These are phyloP conservation scores for Cheirogaleus medius DNA, from an alignment of 2,113 vertebrate species.

Conservation along the genomic window DNA sequence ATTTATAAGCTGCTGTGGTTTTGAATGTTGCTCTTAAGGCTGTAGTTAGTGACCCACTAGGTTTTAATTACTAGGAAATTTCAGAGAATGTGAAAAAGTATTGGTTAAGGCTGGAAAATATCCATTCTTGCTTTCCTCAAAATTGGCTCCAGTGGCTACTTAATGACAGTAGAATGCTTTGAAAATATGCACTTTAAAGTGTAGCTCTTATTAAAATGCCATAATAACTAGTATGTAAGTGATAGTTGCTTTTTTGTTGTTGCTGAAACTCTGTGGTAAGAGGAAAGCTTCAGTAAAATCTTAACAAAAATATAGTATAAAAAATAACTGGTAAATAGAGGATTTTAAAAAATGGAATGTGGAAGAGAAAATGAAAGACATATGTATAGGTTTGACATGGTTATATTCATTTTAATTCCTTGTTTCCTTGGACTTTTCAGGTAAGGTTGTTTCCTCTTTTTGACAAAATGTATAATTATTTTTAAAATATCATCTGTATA, in stretches of 20 bases:
- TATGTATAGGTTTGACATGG: background rate
- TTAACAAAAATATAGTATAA: conserved; percentile 45
- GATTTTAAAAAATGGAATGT: background rate
- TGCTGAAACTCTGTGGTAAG: conserved; percentile 47
- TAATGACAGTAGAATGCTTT: conserved; percentile 56
- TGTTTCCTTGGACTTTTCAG: conserved; percentile 7
- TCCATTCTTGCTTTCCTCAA: conserved; percentile 54
- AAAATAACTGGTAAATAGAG: conserved; percentile 7
- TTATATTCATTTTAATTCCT: conserved; percentile 33
- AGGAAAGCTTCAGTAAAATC: conserved; percentile 28
- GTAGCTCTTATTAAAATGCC: conserved; percentile 48
- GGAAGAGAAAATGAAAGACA: background rate
- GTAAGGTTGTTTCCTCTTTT: background rate
- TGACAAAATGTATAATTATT: conserved; percentile 2
- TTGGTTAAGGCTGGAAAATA: conserved; percentile 33
- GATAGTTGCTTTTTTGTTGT: conserved; percentile 51
- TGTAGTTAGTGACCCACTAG: conserved; percentile 33
- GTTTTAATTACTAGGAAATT: conserved; percentile 65
- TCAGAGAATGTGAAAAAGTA: conserved; percentile 56
- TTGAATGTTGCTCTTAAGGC: conserved; percentile 44
- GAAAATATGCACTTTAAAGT: conserved; percentile 38
- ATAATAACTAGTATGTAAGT: conserved; percentile 36
- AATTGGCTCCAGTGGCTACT: conserved; percentile 34
- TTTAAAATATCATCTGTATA: conserved; percentile 16
- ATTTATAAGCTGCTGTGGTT: conserved; percentile 65